phyloP scores from a whole-genome alignment of 2,113 vertebrate genomes.

The Rhea pennata region DNA sequence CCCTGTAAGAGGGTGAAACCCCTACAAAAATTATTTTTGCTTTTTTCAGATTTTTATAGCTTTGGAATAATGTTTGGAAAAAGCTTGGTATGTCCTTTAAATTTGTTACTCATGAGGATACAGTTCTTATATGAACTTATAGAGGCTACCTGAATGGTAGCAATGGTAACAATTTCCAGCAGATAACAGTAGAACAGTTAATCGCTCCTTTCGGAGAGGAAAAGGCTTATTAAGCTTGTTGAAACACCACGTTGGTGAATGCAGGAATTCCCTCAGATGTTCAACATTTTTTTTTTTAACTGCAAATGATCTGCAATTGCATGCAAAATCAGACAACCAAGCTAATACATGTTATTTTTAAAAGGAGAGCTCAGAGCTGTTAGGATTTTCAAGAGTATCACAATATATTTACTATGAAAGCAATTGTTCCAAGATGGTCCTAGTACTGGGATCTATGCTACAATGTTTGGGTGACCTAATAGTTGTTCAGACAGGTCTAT shows the following conservation, averaged over 20 bases:
- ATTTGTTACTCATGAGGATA: neutral
- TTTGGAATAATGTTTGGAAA: neutral
- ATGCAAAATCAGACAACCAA: neutral
- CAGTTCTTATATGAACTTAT: neutral
- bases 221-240: neutral
- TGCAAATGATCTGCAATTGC: neutral
- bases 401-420: neutral
- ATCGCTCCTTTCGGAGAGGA: neutral
- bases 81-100: neutral
- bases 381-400: neutral
- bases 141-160: neutral
- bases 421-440: neutral
- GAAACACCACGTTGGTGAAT: neutral
- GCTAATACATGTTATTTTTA: neutral
- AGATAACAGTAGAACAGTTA: neutral
- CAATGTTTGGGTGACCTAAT: neutral
- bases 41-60: neutral
- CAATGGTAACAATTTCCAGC: neutral
- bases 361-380: neutral
- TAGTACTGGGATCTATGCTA: neutral
- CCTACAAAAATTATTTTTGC: neutral
- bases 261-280: neutral
- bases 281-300: neutral
- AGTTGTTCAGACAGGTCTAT: neutral
- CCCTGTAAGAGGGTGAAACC: neutral